These are phyloP conservation scores for Drosophila mayri DNA, from an alignment of 1,140 invertebrate genomes.

Conservation along the genomic window DNA sequence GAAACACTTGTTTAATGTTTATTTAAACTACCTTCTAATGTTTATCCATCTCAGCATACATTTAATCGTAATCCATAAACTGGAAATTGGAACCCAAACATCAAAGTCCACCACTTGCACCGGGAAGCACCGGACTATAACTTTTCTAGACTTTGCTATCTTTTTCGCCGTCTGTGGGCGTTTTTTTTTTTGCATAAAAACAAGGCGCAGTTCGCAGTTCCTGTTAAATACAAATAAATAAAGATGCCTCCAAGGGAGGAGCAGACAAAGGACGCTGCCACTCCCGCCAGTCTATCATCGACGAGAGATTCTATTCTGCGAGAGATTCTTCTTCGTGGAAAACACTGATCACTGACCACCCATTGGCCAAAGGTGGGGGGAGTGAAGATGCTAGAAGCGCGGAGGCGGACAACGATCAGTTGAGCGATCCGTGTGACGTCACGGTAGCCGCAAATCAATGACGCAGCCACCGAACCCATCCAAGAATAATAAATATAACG, in stretches of 20 bases:
- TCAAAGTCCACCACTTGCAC: constrained; percentile 12
- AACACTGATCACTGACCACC: constrained; percentile 45
- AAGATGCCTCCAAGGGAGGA: constrained; percentile 13
- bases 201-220: constrained; percentile 64
- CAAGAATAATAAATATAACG: constrained; percentile 28
- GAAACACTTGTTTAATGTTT: constrained; percentile 15
- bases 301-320: constrained; percentile 31
- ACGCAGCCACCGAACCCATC: constrained; percentile 21
- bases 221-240: constrained; percentile 73
- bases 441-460: constrained; percentile 14
- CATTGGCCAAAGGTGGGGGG: constrained; percentile 9
- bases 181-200: constrained; percentile 44
- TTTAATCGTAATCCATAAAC: constrained; percentile 4
- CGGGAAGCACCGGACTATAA: constrained; percentile 41
- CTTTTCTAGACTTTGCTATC: constrained; percentile 1
- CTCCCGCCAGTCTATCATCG: constrained; percentile 48
- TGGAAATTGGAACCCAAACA: constrained; percentile 14
- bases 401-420: neutral
- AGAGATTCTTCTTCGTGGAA: constrained; percentile 38
- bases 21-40: neutral
- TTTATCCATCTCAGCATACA: constrained; percentile 22
- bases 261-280: constrained; percentile 47
- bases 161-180: constrained; percentile 30
- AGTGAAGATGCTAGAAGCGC: neutral
- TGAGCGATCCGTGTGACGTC: constrained; percentile 56